Percentiles rank a stretch among this genome's conserved stretches.
Conservation (phyloP, 2,113 vertebrate species). For the Aphyosemion australe region DNA sequence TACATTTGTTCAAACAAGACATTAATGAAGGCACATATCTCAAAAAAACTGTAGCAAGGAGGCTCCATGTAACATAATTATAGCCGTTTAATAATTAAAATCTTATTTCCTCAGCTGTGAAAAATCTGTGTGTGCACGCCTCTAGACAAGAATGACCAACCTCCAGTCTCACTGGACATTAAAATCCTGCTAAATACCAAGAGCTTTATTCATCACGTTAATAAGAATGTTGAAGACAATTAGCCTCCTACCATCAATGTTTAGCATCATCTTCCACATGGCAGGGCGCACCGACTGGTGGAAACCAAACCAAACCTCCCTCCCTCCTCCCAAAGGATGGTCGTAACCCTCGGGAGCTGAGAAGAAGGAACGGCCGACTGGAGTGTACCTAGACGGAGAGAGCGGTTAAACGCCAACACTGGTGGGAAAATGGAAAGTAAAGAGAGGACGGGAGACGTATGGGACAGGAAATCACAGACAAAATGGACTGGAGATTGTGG, state of each 20-base stretch:
- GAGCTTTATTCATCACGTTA: background rate
- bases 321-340: constrained; percentile 94
- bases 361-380: constrained; percentile 99
- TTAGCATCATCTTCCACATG: constrained; percentile 99
- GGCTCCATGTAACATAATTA: background rate
- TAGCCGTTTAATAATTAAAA: constrained; percentile 21
- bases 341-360: constrained; percentile 98
- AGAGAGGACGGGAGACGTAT: background rate
- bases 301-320: constrained; percentile 99
- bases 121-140: background rate
- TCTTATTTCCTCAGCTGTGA: constrained; percentile 17
- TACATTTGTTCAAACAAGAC: constrained; percentile 24
- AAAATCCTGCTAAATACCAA: constrained; percentile 8
- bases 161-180: background rate
- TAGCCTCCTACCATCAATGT: constrained; percentile 91
- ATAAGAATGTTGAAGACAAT: background rate
- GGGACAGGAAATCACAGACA: background rate
- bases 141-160: background rate
- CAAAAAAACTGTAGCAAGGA: constrained; percentile 15
- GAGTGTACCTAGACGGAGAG: constrained; percentile 87
- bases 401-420: background rate
- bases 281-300: constrained; percentile 98
- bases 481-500: constrained; percentile 16
- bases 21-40: background rate
- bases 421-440: background rate